phyloP scores from a whole-genome alignment of 2,888 invertebrate genomes.

The Nemoura dubitans region DNA sequence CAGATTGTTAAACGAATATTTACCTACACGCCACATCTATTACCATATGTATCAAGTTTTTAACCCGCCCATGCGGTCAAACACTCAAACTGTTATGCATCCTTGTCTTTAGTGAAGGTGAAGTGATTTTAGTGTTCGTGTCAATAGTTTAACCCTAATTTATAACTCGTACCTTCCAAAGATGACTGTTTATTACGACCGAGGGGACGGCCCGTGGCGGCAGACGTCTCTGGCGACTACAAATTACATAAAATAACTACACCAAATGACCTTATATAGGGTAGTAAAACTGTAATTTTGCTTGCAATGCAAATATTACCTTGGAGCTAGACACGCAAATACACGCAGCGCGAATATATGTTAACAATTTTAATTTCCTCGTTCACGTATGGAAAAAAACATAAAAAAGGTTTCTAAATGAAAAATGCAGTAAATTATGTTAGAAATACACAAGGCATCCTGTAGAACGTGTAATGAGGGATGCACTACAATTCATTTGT shows the following conservation, averaged over 20 bases:
- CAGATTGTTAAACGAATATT: constrained; percentile 49
- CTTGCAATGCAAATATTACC: neutral
- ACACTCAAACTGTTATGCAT: constrained; percentile 31
- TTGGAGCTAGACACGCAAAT: neutral
- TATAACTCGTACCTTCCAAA: neutral
- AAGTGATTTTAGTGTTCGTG: constrained; percentile 42
- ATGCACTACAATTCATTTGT: neutral
- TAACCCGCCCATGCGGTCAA: neutral
- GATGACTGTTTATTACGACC: constrained; percentile 20
- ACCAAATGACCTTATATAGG: constrained; percentile 23
- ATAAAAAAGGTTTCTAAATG: neutral
- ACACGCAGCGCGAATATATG: neutral
- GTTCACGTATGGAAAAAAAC: neutral
- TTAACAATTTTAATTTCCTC: neutral
- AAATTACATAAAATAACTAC: constrained; percentile 28
- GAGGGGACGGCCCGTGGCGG: constrained; percentile 24
- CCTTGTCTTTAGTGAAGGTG: constrained; percentile 38
- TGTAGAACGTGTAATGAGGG: neutral
- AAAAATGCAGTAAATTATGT: neutral
- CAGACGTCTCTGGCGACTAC: neutral
- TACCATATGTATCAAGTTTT: constrained; percentile 22
- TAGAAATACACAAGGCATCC: neutral
- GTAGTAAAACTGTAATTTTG: neutral
- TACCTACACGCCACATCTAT: constrained; percentile 44
- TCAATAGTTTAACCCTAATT: constrained; percentile 39